Evolutionary conservation across 92 coral and sea anemone genomes (phyloP).

Genomic region (Muricea muricata): DNA sequence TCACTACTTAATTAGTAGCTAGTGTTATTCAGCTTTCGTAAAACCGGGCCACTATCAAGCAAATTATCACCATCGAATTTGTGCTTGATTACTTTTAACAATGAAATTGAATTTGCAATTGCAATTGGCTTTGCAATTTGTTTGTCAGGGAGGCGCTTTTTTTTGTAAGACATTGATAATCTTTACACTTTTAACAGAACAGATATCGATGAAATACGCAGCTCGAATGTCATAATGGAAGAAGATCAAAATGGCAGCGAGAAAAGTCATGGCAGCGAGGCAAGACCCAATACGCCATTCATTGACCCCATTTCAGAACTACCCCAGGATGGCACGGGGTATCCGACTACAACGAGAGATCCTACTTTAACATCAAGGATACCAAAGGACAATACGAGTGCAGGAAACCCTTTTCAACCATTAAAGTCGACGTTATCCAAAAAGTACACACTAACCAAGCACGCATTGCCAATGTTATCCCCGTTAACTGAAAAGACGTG

Average conservation of each 20-base stretch:
- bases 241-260: slow-evolving; percentile 6
- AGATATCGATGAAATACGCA: too few species aligned
- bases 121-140: too few species aligned
- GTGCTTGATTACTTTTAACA: too few species aligned
- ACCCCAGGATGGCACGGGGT: neutral
- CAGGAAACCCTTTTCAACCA: neutral
- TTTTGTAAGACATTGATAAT: too few species aligned
- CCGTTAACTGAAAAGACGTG: neutral
- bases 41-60: too few species aligned
- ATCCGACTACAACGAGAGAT: neutral
- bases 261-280: slow-evolving; percentile 22
- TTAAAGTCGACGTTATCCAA: neutral
- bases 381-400: neutral
- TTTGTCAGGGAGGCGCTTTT: too few species aligned
- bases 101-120: too few species aligned
- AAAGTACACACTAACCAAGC: neutral
- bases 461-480: neutral
- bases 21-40: too few species aligned
- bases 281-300: slow-evolving; percentile 37
- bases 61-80: too few species aligned
- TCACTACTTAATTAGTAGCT: too few species aligned
- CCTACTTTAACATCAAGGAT: neutral
- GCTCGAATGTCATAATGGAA: neutral
- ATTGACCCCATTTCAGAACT: neutral
- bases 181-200: too few species aligned